Conservation (phyloP, 2,797 vertebrate species). For the Danionella dracula region DNA sequence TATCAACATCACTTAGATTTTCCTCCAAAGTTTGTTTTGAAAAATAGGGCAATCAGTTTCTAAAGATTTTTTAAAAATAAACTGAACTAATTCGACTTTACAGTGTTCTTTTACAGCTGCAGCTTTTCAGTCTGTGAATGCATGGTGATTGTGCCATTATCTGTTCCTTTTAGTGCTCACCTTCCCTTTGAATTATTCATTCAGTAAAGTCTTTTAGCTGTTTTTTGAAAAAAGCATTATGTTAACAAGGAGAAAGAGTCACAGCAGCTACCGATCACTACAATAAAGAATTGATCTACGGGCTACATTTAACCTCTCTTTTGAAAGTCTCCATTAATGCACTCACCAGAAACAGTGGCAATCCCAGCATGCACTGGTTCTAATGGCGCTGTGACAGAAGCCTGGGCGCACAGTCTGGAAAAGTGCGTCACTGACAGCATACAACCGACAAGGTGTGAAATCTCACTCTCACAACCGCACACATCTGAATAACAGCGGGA, state of each 20-base stretch:
- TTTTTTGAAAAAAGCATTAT: slow-evolving; percentile 59
- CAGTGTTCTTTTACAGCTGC: slow-evolving; percentile 55
- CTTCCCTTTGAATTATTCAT: slow-evolving; percentile 70
- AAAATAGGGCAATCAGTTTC: too few relatives aligned
- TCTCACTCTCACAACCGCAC: slow-evolving; percentile 25
- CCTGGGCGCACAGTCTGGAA: slow-evolving; percentile 34
- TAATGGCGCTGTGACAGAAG: slow-evolving; percentile 47
- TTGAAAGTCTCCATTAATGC: slow-evolving; percentile 60
- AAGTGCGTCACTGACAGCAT: slow-evolving; percentile 36
- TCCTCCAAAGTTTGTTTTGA: too few relatives aligned
- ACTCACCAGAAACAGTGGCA: slow-evolving; percentile 33
- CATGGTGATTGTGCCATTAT: slow-evolving; percentile 48
- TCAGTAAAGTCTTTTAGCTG: slow-evolving; percentile 60
- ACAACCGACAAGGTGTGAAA: slow-evolving; percentile 38
- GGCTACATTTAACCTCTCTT: slow-evolving; percentile 43
- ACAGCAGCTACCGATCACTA: slow-evolving; percentile 43
- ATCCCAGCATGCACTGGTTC: slow-evolving; percentile 34
- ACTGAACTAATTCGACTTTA: too few relatives aligned
- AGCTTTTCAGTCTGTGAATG: slow-evolving; percentile 64
- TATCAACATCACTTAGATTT: too few relatives aligned
- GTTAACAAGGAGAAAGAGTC: slow-evolving; percentile 61
- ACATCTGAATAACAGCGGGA: slow-evolving; percentile 19
- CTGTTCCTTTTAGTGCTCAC: slow-evolving; percentile 49
- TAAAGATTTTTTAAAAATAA: too few relatives aligned
- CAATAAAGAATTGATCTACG: slow-evolving; percentile 50